phyloP scores from a whole-genome alignment of 1,140 invertebrate genomes.

The Drosophila lini region DNA sequence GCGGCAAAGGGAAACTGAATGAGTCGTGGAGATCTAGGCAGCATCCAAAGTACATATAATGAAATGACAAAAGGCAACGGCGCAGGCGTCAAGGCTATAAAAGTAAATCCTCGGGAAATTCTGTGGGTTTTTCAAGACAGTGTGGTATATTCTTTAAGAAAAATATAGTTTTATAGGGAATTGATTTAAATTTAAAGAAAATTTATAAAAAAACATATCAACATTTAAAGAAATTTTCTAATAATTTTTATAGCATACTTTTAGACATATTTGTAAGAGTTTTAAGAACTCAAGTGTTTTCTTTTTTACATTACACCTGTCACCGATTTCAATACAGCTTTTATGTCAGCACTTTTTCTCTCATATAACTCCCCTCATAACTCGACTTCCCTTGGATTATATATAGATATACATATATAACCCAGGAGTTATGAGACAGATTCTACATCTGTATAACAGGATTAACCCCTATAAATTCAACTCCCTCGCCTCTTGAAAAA shows the following conservation, averaged over 20 bases:
- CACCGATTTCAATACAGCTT: not conserved
- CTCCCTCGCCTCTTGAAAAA: slow-evolving; percentile 1
- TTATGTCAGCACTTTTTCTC: not conserved
- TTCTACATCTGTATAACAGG: slow-evolving; percentile 24
- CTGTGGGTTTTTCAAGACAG: not conserved
- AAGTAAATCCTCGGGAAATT: slow-evolving; percentile 45
- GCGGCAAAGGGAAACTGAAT: not conserved
- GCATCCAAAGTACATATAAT: slow-evolving; percentile 43
- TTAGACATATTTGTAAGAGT: not conserved
- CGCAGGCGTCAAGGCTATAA: slow-evolving; percentile 74
- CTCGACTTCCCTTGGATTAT: slow-evolving; percentile 51
- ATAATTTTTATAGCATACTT: not conserved
- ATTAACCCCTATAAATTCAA: slow-evolving; percentile 55
- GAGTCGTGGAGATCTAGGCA: slow-evolving; percentile 45
- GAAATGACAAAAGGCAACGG: slow-evolving; percentile 19
- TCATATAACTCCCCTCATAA: slow-evolving; percentile 59
- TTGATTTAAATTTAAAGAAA: not conserved
- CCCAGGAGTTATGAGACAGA: slow-evolving; percentile 24
- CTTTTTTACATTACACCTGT: not conserved
- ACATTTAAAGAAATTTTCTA: too few relatives aligned
- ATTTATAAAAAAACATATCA: not conserved
- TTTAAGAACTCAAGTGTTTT: not conserved
- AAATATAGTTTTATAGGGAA: not conserved
- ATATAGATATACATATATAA: not conserved
- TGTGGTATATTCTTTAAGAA: not conserved